These are phyloP conservation scores for Ecdyonurus torrentis DNA, from an alignment of 2,888 invertebrate genomes.

Conservation along the genomic window DNA sequence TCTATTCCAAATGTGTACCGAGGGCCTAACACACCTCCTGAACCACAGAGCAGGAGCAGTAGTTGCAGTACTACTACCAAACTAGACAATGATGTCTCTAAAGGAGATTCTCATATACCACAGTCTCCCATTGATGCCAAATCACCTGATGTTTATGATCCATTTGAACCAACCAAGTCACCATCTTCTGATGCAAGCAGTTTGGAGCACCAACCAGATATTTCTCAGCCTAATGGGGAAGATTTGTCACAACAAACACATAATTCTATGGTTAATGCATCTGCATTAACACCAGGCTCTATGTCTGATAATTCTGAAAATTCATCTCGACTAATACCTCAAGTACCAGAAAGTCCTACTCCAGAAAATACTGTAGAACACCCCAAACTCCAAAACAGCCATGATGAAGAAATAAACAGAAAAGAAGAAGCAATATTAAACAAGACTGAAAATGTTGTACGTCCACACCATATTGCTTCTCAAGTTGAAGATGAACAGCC, in stretches of 20 bases:
- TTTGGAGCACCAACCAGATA: neutral
- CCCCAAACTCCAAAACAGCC: neutral
- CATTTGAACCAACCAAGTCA: constrained; percentile 79
- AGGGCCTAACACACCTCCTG: constrained; percentile 56
- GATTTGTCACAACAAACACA: neutral
- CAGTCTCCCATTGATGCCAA: constrained; percentile 25
- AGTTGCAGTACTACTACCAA: neutral
- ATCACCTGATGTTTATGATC: constrained; percentile 61
- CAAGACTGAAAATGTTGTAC: neutral
- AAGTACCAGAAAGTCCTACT: neutral
- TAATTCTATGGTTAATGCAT: neutral
- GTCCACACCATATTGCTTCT: neutral
- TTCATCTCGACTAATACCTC: neutral
- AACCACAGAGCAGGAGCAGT: constrained; percentile 16
- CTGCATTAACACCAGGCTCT: neutral
- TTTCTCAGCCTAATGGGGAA: neutral
- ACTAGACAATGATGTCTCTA: constrained; percentile 12
- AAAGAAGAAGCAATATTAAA: neutral
- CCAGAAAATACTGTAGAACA: neutral
- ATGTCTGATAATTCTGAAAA: neutral
- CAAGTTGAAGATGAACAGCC: neutral
- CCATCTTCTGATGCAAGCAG: constrained; percentile 11
- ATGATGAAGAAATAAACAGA: neutral
- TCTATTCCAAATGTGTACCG: neutral
- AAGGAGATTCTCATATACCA: constrained; percentile 9